These are phyloP conservation scores for Agelaius tricolor DNA, from an alignment of 2,113 vertebrate genomes.

Conservation along the genomic window DNA sequence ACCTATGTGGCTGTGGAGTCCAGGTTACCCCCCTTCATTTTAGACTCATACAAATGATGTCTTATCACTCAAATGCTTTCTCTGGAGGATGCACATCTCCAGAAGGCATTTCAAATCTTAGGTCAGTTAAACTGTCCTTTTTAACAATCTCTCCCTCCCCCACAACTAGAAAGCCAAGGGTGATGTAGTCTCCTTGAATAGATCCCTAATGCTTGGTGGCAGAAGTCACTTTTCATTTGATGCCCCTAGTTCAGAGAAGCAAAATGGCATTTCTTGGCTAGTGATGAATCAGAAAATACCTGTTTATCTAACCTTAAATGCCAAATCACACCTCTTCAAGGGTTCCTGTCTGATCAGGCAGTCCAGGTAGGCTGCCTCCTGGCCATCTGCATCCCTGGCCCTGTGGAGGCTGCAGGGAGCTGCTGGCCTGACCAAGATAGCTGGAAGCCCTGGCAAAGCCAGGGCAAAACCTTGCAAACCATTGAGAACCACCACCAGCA, in stretches of 20 bases:
- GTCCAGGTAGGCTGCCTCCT: not conserved
- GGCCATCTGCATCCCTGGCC: not conserved
- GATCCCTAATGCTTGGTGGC: slow-evolving; percentile 54
- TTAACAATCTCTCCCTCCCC: slow-evolving; percentile 27
- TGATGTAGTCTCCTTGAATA: slow-evolving; percentile 25
- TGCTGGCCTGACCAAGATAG: not conserved
- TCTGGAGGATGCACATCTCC: not conserved
- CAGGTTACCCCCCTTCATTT: not conserved
- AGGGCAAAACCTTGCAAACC: not conserved
- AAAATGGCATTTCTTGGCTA: slow-evolving; percentile 8
- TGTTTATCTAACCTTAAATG: slow-evolving; percentile 16
- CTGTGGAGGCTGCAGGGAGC: not conserved
- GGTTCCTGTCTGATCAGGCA: not conserved
- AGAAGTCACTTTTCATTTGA: slow-evolving; percentile 61
- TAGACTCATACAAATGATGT: not conserved
- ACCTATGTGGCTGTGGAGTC: not conserved
- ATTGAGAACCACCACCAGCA: not conserved
- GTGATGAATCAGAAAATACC: not conserved
- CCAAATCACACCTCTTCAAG: slow-evolving; percentile 32
- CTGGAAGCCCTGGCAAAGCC: not conserved
- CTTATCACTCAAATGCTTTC: slow-evolving; percentile 31
- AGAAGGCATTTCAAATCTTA: slow-evolving; percentile 56
- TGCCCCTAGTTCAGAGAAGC: not conserved
- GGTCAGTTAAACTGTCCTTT: slow-evolving; percentile 50
- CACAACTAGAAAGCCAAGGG: slow-evolving; percentile 30